Percentiles rank a stretch among this genome's conserved stretches.
Evolutionary conservation across 2,888 invertebrate genomes (phyloP).

Genomic region (Julus scanicus): DNA sequence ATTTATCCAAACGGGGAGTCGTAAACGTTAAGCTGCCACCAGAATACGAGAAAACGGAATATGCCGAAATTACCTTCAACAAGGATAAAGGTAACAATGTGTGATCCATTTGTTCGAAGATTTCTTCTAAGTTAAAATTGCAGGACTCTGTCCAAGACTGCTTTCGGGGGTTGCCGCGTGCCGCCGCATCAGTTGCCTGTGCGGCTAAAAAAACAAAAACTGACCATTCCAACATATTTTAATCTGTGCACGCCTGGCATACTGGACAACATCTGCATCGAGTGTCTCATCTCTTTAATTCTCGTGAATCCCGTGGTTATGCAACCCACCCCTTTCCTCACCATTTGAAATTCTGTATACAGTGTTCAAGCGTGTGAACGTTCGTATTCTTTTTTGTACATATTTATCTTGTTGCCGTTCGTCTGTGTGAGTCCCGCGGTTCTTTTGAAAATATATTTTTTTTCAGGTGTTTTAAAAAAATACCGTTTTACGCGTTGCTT

Average conservation of each 20-base stretch:
- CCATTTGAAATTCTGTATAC: conserved; percentile 35
- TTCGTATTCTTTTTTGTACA: conserved; percentile 42
- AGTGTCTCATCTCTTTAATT: conserved; percentile 3
- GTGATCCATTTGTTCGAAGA: conserved; percentile 40
- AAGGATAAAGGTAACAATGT: conserved; percentile 48
- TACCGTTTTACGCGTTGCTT: neutral
- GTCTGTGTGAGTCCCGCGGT: neutral
- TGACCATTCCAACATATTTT: conserved; percentile 31
- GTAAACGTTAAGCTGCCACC: conserved; percentile 27
- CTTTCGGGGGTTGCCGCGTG: neutral
- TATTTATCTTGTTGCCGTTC: conserved; percentile 8
- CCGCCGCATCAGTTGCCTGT: neutral
- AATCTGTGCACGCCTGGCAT: neutral
- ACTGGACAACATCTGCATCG: neutral
- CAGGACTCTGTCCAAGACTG: conserved; percentile 20
- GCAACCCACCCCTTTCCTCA: neutral
- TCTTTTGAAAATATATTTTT: neutral
- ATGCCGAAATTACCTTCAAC: conserved; percentile 55
- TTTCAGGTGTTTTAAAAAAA: neutral
- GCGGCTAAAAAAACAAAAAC: neutral
- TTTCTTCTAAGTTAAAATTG: conserved; percentile 37
- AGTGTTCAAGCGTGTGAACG: conserved; percentile 15
- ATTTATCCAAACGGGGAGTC: conserved; percentile 48
- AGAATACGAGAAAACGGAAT: conserved; percentile 55
- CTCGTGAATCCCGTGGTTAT: neutral